These are phyloP conservation scores for Phortica variegata DNA, from an alignment of 1,140 invertebrate species.

Conservation along the genomic window DNA sequence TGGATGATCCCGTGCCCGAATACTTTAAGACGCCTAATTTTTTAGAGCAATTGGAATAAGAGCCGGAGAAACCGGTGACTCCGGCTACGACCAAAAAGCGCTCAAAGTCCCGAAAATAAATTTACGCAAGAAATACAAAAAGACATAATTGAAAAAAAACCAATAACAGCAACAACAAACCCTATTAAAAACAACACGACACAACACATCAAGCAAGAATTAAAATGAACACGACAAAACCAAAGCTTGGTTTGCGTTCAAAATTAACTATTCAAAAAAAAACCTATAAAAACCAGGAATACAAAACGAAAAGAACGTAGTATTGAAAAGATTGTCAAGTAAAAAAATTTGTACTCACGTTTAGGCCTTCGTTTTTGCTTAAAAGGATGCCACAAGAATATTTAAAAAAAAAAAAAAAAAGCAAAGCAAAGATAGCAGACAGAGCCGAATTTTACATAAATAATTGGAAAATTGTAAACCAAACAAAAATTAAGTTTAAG, in stretches of 20 bases:
- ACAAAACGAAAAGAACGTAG: conserved; percentile 3
- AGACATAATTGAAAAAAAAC: conserved; percentile 29
- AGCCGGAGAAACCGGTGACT: conserved; percentile 49
- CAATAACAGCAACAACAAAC: conserved; percentile 5
- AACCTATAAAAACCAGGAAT: conserved; percentile 1
- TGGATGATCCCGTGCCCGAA: conserved; percentile 98
- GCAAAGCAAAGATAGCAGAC: neutral
- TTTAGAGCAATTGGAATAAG: conserved; percentile 95
- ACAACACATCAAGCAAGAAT: too few species aligned
- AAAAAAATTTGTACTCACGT: conserved; percentile 23
- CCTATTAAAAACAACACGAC: too few species aligned
- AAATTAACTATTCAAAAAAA: conserved; percentile 10
- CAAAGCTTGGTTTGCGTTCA: too few species aligned
- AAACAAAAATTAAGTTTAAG: neutral
- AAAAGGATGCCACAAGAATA: conserved; percentile 15
- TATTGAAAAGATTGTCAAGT: conserved; percentile 6
- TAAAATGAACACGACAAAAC: too few species aligned
- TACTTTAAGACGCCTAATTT: conserved; percentile 99
- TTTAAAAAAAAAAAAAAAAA: neutral
- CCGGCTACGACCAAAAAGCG: conserved; percentile 27
- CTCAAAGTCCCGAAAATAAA: conserved; percentile 31
- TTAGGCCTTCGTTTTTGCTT: conserved; percentile 26
- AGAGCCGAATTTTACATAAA: conserved; percentile 37
- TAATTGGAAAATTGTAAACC: conserved; percentile 27
- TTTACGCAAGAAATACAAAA: conserved; percentile 45